Percentiles rank a stretch among this genome's conserved stretches.
Evolutionary conservation across 35 echinoderm and acorn worm genomes (phyloP).

Genomic region (Acanthaster planci): DNA sequence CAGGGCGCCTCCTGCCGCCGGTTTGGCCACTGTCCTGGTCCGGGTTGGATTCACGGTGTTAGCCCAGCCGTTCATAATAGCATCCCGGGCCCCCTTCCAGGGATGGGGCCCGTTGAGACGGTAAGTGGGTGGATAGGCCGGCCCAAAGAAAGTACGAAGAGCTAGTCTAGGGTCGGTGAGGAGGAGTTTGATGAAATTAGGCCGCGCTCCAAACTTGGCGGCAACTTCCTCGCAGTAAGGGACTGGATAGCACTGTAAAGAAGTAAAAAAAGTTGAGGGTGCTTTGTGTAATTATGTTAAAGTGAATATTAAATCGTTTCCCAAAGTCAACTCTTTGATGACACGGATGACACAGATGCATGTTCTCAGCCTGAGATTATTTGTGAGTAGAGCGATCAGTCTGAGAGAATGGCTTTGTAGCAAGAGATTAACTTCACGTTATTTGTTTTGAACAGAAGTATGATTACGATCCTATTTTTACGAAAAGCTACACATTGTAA

Average conservation of each 20-base stretch:
- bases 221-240: conserved; percentile 70
- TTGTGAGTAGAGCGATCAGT: no score
- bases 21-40: conserved; percentile 33
- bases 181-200: conserved; percentile 44
- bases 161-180: conserved; percentile 69
- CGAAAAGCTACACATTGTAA: no score
- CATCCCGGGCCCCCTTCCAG: conserved; percentile 62
- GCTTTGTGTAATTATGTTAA: no score
- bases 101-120: conserved; percentile 52
- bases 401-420: no score
- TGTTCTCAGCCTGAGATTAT: no score
- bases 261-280: no score
- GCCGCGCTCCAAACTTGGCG: conserved; percentile 48
- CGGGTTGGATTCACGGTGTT: conserved; percentile 39
- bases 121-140: conserved; percentile 54
- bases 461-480: no score
- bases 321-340: no score
- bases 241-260: conserved; percentile 41
- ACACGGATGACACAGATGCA: no score
- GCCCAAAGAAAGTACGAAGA: conserved; percentile 54
- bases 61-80: conserved; percentile 65
- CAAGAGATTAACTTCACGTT: no score
- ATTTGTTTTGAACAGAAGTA: no score
- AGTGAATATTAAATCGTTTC: no score
- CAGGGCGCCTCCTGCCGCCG: background rate